Evolutionary conservation across 2,888 invertebrate genomes (phyloP), one percentile per base, ranked within the genome.

Genomic region (Caenorhabditis doughertyi): DNA sequence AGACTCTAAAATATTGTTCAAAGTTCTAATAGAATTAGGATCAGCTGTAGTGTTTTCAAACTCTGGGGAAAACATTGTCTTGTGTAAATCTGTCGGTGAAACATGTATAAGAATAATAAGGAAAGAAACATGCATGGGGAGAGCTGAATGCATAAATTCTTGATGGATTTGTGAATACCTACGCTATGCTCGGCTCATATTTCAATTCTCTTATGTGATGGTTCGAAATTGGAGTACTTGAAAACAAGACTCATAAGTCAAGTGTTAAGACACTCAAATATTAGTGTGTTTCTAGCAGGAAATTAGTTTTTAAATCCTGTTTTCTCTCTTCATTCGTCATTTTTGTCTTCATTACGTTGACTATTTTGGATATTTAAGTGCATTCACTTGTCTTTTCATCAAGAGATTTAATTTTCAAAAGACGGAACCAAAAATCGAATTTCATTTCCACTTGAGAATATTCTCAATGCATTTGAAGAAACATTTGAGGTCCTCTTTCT

Each of bases 1-100:
- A 13, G 83, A 79, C n/a, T 53, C 65, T 39, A 83, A 23, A 60
- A 83, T 83, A 25, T 83, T 67, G 55, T 83, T 80, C 11, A 83
- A 27, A 23, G 83, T 83, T 56, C 62, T 44, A 16, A 82, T 77
- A 18, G 79, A 79, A 64, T 77, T 77, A 18, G 68, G 68, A 25
- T 77, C 77, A 18, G 68, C 62, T 3, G 77, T 77, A 7, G 77
- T 67, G 44, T 70, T 77, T 29, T 77, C 77, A 42, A 77, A 27
- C 16, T 76, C 76, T 13, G 27, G 35, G 0, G 49, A 42, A 18
- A 65, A 35, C 67, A 76, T 67, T 32, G 29, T 13, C 21, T 67
- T 76, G 35, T 60, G 76, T 21, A 42, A 76, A 51, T 76, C 67
- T 56, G 65, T 65, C 4, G 29, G 35, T 7, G 42, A 44, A 44